phyloP scores from a whole-genome alignment of 2,113 vertebrate species.

The Ceyx cyanopectus region DNA sequence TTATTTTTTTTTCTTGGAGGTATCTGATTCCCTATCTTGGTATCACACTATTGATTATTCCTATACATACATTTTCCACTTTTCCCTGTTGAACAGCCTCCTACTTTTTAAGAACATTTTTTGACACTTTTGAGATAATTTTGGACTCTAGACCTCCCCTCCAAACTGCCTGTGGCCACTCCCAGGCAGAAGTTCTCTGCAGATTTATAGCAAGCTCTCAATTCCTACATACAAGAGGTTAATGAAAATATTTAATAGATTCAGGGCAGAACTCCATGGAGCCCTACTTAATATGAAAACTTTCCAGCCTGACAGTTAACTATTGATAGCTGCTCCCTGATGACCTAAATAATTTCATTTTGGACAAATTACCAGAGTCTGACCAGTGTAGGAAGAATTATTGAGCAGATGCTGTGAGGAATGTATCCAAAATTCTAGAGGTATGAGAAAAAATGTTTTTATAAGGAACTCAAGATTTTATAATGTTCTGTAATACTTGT shows the following conservation, averaged over 20 bases:
- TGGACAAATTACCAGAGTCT: not conserved
- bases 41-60: not conserved
- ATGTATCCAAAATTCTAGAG: not conserved
- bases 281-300: not conserved
- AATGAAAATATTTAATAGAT: not conserved
- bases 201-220: not conserved
- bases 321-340: not conserved
- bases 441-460: not conserved
- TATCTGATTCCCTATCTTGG: not conserved
- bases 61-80: not conserved
- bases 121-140: not conserved
- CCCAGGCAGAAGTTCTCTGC: not conserved
- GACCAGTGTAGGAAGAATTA: not conserved
- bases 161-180: not conserved
- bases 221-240: not conserved
- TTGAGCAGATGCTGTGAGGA: not conserved
- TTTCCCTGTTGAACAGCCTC: not conserved
- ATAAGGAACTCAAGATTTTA: accelerated
- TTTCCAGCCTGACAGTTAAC: not conserved
- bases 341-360: not conserved
- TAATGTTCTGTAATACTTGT: not conserved
- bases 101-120: not conserved
- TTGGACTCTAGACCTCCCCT: not conserved
- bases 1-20: not conserved
- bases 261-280: not conserved